A percentile compares a stretch with the other conserved stretches of the same genome.
Conservation (phyloP, 2,113 vertebrate species). For the Philantomba maxwellii region DNA sequence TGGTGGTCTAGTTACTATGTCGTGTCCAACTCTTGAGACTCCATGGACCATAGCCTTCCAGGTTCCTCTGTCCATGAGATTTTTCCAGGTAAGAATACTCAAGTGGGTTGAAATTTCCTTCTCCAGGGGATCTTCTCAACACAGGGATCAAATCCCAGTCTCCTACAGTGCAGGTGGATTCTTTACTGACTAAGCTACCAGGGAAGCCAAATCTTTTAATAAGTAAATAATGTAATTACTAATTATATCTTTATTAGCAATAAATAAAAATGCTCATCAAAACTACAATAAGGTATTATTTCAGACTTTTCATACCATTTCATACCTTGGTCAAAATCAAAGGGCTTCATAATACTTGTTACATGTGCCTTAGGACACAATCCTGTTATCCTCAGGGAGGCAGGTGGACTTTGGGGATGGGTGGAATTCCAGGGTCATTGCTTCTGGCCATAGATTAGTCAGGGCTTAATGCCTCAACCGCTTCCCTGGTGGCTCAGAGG, state of each 20-base stretch:
- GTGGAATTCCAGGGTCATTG: not conserved
- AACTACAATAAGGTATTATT: not conserved
- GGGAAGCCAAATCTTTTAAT: not conserved
- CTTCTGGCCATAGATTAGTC: not conserved
- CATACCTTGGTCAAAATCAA: not conserved
- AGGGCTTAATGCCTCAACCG: not conserved
- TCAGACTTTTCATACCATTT: not conserved
- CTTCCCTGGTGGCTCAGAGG: too few species aligned
- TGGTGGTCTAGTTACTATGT: not conserved
- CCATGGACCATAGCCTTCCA: not conserved
- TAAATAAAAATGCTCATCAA: not conserved
- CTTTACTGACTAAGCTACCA: not conserved
- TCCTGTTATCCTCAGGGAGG: not conserved
- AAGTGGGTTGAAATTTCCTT: not conserved
- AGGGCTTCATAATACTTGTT: not conserved
- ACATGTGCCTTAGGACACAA: not conserved
- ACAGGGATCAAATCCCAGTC: not conserved
- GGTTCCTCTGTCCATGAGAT: not conserved
- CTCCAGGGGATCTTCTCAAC: not conserved
- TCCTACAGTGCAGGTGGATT: not conserved
- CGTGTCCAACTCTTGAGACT: fast-evolving
- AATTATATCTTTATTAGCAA: not conserved
- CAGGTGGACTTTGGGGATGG: not conserved
- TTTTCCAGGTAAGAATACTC: not conserved
- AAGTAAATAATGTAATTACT: not conserved